Base-by-base conservation (phyloP, 1,140 invertebrate genomes). In the Muscidifurax raptorellus region DNA sequence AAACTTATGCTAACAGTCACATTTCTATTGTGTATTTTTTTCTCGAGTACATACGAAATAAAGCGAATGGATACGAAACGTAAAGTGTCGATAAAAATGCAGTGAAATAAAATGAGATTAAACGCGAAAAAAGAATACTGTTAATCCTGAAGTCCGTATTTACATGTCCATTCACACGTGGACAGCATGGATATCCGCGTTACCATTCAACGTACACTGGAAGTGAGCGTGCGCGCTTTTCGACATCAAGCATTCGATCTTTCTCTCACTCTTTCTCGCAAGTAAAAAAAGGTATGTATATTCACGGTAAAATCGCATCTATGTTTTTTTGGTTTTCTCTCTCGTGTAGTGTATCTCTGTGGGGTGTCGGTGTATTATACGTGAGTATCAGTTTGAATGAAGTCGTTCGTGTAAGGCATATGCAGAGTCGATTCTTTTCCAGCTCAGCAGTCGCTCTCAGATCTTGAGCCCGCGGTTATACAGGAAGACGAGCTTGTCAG, bases 401-500 rank as follows among this genome's bases (percentile, higher is more conserved):
- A n/a, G 52, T 47, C 52, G 22, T 59, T 59, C 52, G 52, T 59
- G 52, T 59, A 59, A 59, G 52, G 52, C 52, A 59, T 59, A n/a
- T 59, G 52, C 18, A 59, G 52, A 59, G 52, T 22, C n/a, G 22
- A 59, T 59, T 40, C 5, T 40, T 18, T 59, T 59, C 52, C 5
- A 59, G 52, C 22, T n/a, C 0, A 6, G 5, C 4, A 40, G 9
- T 72, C 18, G 64, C 2, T 78, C 59, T 91, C 88, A 92, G 79
- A 91, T 91, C 87, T 93, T 93, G 9, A 90, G 86, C 40, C 89
- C 87, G 81, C 87, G 89, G 71, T 90, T 91, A 86, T 93, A 92
- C 27, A 89, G 80, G 80, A 93, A 93, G 81, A 93, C 90, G 40
- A 90, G 87, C 85, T 92, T 93, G 5, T 90, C 92, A 1, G 87